These are phyloP conservation scores for Phallusia fumigata DNA, from an alignment of 23 tunicate genomes.

Conservation along the genomic window DNA sequence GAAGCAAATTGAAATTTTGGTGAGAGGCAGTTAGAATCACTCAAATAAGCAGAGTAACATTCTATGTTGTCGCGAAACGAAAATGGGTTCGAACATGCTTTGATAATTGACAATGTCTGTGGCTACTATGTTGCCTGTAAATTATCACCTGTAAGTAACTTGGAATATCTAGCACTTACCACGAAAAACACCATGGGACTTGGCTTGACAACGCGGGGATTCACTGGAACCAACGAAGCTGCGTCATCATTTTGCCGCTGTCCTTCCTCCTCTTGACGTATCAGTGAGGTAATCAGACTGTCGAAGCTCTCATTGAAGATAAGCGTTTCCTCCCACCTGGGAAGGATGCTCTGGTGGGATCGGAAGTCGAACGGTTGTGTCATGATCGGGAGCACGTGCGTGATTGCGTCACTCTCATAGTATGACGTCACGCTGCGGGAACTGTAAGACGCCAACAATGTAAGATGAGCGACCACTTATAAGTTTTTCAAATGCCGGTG, in stretches of 20 bases:
- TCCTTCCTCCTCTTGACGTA: slow-evolving; percentile 5
- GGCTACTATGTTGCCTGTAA: too few species aligned
- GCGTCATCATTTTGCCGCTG: slow-evolving; percentile 6
- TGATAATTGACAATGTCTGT: too few species aligned
- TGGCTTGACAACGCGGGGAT: slow-evolving; percentile 25
- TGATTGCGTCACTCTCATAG: slow-evolving; percentile 72
- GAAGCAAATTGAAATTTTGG: too few species aligned
- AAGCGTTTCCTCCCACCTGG: slow-evolving; percentile 88
- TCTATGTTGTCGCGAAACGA: too few species aligned
- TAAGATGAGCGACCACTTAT: too few species aligned
- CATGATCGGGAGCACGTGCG: slow-evolving; percentile 66
- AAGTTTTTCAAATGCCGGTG: too few species aligned
- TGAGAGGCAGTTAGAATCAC: too few species aligned
- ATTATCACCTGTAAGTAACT: too few species aligned
- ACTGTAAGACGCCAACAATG: slow-evolving; percentile 23
- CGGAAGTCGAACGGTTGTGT: slow-evolving; percentile 92
- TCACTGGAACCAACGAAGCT: slow-evolving; percentile 23
- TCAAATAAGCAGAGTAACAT: too few species aligned
- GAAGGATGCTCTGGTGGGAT: slow-evolving; percentile 69
- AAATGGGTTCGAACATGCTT: too few species aligned
- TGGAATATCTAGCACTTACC: slow-evolving; percentile 33
- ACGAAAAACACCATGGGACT: slow-evolving; percentile 86
- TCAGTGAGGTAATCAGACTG: slow-evolving; percentile 30
- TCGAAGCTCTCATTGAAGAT: slow-evolving; percentile 73
- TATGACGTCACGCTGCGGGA: slow-evolving; percentile 84